Evolutionary conservation across 2,113 vertebrate species (phyloP).

Genomic region (Stigmatopora nigra): DNA sequence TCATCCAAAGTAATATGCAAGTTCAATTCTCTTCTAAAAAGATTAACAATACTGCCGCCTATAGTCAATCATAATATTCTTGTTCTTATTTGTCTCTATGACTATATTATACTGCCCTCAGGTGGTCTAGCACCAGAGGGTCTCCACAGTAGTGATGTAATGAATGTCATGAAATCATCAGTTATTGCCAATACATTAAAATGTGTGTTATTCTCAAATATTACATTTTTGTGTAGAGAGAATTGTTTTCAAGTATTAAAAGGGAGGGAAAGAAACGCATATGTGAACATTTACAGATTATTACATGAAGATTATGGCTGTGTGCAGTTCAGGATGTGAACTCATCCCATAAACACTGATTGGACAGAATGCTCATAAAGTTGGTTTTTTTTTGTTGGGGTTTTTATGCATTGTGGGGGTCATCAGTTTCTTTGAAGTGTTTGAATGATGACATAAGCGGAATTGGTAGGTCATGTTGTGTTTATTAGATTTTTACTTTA

Average conservation of each 20-base stretch:
- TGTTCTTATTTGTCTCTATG: no score
- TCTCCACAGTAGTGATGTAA: no score
- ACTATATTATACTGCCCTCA: no score
- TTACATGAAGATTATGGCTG: not conserved
- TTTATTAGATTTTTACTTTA: not conserved
- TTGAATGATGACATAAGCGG: not conserved
- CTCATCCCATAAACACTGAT: slow-evolving; percentile 18
- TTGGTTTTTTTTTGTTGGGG: no score
- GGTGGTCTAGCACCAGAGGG: no score
- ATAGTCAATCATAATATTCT: no score
- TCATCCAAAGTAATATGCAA: no score
- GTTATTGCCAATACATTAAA: no score
- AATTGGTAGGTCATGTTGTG: not conserved
- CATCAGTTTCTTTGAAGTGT: not conserved
- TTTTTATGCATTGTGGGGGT: not conserved
- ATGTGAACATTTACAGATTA: not conserved
- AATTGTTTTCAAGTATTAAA: slow-evolving; percentile 26
- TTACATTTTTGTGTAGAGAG: slow-evolving; percentile 26
- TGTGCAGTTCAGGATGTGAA: slow-evolving; percentile 16
- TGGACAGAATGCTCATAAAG: slow-evolving; percentile 5
- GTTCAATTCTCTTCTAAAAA: no score
- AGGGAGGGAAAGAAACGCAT: not conserved
- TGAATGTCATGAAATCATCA: no score
- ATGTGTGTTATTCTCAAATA: not conserved
- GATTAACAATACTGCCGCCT: no score